A percentile compares a stretch with the other conserved stretches of the same genome.
These are phyloP conservation scores for Nematolebias whitei DNA, from an alignment of 2,113 vertebrate species.

Conservation along the genomic window DNA sequence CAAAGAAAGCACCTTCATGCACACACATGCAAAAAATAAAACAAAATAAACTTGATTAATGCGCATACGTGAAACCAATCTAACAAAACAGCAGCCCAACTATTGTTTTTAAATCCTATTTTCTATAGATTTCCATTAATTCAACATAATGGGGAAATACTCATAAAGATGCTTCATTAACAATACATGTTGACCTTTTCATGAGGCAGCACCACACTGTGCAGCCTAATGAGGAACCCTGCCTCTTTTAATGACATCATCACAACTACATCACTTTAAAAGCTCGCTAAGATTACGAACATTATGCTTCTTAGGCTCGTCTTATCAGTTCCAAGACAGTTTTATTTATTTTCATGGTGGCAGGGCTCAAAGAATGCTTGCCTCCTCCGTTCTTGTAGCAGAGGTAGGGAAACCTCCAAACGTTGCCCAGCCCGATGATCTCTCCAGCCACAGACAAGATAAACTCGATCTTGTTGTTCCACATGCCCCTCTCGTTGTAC, in stretches of 20 bases:
- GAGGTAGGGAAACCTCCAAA: slow-evolving; percentile 98
- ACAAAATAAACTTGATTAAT: neutral
- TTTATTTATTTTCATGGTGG: neutral
- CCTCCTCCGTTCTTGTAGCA: slow-evolving; percentile 99
- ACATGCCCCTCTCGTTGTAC: slow-evolving; percentile 95
- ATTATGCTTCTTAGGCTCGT: neutral
- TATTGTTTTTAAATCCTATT: neutral
- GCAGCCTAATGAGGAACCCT: slow-evolving; percentile 36
- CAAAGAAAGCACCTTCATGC: slow-evolving; percentile 92
- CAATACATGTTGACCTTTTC: slow-evolving; percentile 42
- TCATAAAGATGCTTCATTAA: neutral
- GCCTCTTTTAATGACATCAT: slow-evolving; percentile 16
- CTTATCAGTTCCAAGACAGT: too few species aligned
- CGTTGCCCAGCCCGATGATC: slow-evolving; percentile 97
- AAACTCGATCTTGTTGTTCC: slow-evolving; percentile 99
- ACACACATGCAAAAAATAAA: slow-evolving; percentile 6
- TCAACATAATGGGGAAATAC: neutral
- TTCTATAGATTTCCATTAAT: neutral
- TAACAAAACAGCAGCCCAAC: neutral
- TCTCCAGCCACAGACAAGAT: slow-evolving; percentile 97
- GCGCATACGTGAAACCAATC: neutral
- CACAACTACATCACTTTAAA: slow-evolving; percentile 12
- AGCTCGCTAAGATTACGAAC: neutral
- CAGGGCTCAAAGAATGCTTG: slow-evolving; percentile 71
- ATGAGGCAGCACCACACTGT: slow-evolving; percentile 24